A percentile compares a stretch with the other conserved stretches of the same genome.
These are phyloP conservation scores for Athrips mouffetella DNA, from an alignment of 2,888 invertebrate species.

Conservation along the genomic window DNA sequence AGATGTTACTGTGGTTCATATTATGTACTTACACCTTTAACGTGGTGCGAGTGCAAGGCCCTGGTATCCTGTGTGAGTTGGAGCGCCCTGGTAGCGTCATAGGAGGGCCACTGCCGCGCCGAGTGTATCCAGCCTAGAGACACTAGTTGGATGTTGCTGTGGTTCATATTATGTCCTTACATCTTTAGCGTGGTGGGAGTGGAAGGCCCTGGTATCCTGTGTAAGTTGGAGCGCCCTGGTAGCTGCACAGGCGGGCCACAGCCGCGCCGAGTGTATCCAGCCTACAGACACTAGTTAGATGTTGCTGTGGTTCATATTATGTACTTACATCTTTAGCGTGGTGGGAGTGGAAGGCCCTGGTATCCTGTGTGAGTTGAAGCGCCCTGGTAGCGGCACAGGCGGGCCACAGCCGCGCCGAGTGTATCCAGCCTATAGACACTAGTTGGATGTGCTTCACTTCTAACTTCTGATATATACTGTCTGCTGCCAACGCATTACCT, in stretches of 20 bases:
- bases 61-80: too few relatives aligned
- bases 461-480: constrained; percentile 85
- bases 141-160: too few relatives aligned
- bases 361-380: constrained; percentile 83
- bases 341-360: constrained; percentile 90
- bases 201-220: constrained; percentile 89
- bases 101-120: too few relatives aligned
- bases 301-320: constrained; percentile 56
- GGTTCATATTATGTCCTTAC: constrained; percentile 81
- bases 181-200: constrained; percentile 92
- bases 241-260: constrained; percentile 85
- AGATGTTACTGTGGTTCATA: too few relatives aligned
- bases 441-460: constrained; percentile 96
- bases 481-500: constrained; percentile 87
- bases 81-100: too few relatives aligned
- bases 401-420: constrained; percentile 85
- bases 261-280: constrained; percentile 86
- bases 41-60: too few relatives aligned
- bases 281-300: constrained; percentile 95
- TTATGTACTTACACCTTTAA: too few relatives aligned
- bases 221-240: constrained; percentile 83
- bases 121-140: too few relatives aligned
- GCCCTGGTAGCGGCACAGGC: constrained; percentile 85
- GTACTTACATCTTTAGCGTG: constrained; percentile 91
- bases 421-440: constrained; percentile 92